Base-by-base conservation (phyloP, 2,888 invertebrate species). In the Sesamia inferens region DNA sequence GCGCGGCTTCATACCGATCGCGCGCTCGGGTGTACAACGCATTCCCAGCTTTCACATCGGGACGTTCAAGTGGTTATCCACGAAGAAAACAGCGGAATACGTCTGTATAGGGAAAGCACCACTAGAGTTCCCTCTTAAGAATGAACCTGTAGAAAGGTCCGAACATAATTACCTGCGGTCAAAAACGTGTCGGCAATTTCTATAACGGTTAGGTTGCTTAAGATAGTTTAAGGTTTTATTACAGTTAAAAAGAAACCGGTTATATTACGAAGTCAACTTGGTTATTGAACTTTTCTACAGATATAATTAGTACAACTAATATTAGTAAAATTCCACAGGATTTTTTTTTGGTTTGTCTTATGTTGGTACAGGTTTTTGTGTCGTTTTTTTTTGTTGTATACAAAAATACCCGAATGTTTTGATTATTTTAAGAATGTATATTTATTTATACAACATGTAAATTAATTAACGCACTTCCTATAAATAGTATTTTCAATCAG, bases 231-330 rank as follows among this genome's bases (percentile, higher is more conserved):
- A 31, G 10, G 19, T 19, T 22, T 31, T 10, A 5, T n/a, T 19
- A 19, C 10, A 19, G 5, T 58, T 16, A 14, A 4, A 24, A 58
- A 5, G 0, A 58, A 58, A 58, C 67, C n/a, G 16, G 54, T 48
- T 75, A 0, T 47, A 22, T 22, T 39, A 0, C 16, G 13, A 47
- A 59, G 22, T n/a, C 22, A 2, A 24, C 19, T 22, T 16, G 5
- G 10, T 48, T 11, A 55, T 61, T 75, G 42, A 61, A n/a, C 24
- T 75, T 22, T 69, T 55, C 48, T 39, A 48, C 14, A 48, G 8
- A 22, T 48, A 14, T 8, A 6, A 54, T 8, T 11, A 44, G 10
- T 39, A 19, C 39, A 39, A 7, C 4, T 39, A 39, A 39, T 19
- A 8, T 22, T 8, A 24, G 11, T 48, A 76, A 77, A n/a, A 63